These are phyloP conservation scores for Lasioglossum malachurum DNA, from an alignment of 2,888 invertebrate genomes.

Conservation along the genomic window DNA sequence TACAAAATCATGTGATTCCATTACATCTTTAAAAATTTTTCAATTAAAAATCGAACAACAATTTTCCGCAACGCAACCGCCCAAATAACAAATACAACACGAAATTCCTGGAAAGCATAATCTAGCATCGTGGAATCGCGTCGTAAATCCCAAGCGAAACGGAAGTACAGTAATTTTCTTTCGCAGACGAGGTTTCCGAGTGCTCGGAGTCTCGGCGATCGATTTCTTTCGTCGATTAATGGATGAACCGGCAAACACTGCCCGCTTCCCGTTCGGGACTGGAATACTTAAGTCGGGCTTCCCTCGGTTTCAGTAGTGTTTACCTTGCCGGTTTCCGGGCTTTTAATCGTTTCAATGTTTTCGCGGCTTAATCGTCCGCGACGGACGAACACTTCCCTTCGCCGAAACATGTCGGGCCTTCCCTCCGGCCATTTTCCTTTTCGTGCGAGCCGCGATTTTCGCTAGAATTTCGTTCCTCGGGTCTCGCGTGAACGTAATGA, in stretches of 20 bases:
- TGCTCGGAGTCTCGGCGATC: slow-evolving; percentile 7
- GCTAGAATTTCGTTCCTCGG: background rate
- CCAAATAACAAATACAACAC: background rate
- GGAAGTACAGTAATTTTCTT: slow-evolving; percentile 13
- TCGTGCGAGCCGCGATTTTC: background rate
- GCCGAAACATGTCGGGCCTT: background rate
- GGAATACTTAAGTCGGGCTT: slow-evolving; percentile 16
- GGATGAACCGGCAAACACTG: slow-evolving; percentile 24
- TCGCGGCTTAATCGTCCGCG: slow-evolving; percentile 29
- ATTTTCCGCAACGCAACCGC: background rate
- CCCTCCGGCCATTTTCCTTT: background rate
- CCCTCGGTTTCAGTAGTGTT: slow-evolving; percentile 36
- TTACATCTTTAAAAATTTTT: too few species aligned
- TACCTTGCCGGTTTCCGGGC: slow-evolving; percentile 30
- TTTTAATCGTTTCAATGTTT: slow-evolving; percentile 28
- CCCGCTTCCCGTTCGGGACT: background rate
- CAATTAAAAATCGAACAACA: background rate
- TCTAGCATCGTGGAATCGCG: background rate
- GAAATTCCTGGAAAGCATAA: background rate
- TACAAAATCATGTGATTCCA: too few species aligned
- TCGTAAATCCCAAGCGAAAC: slow-evolving; percentile 2
- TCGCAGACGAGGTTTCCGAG: background rate
- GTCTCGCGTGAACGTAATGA: background rate
- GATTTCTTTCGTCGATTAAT: slow-evolving; percentile 29
- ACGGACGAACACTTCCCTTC: background rate